phyloP scores from a whole-genome alignment of 92 coral and sea anemone genomes.

The Anthopleura xanthogrammica region DNA sequence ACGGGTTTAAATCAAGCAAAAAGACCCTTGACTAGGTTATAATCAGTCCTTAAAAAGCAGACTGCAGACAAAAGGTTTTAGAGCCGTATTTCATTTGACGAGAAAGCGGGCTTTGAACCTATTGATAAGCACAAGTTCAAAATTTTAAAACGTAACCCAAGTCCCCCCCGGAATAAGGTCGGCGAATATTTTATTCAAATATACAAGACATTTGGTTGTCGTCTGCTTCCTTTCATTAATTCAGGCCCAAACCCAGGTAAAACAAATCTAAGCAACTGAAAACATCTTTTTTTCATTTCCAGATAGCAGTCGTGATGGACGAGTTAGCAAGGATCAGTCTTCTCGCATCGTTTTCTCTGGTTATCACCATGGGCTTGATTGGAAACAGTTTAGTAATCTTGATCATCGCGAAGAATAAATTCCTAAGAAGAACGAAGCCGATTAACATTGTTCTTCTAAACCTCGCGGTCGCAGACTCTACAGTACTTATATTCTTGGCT shows the following conservation, averaged over 20 bases:
- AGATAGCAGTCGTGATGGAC: not conserved
- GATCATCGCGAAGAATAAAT: slow-evolving; percentile 25
- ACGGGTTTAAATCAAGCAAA: too few species aligned
- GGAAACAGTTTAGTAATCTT: slow-evolving; percentile 33
- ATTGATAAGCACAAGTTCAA: too few species aligned
- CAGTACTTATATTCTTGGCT: slow-evolving; percentile 31
- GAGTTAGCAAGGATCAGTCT: slow-evolving; percentile 9
- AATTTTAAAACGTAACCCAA: too few species aligned
- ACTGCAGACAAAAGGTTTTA: too few species aligned
- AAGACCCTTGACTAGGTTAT: too few species aligned
- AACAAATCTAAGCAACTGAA: not conserved
- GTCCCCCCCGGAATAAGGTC: too few species aligned
- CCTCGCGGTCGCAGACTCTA: slow-evolving; percentile 33
- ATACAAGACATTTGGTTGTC: too few species aligned
- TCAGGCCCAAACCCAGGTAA: not conserved
- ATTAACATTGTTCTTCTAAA: slow-evolving; percentile 28
- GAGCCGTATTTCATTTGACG: too few species aligned
- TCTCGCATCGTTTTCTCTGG: slow-evolving; percentile 14
- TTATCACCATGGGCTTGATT: slow-evolving; percentile 18
- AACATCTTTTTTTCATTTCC: not conserved
- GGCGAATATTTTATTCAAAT: too few species aligned
- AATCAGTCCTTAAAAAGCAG: too few species aligned
- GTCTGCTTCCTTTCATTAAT: not conserved
- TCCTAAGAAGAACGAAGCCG: slow-evolving; percentile 24
- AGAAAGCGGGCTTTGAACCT: too few species aligned